Evolutionary conservation across 2,888 invertebrate genomes (phyloP).

Genomic region (Masnerella sp.): DNA sequence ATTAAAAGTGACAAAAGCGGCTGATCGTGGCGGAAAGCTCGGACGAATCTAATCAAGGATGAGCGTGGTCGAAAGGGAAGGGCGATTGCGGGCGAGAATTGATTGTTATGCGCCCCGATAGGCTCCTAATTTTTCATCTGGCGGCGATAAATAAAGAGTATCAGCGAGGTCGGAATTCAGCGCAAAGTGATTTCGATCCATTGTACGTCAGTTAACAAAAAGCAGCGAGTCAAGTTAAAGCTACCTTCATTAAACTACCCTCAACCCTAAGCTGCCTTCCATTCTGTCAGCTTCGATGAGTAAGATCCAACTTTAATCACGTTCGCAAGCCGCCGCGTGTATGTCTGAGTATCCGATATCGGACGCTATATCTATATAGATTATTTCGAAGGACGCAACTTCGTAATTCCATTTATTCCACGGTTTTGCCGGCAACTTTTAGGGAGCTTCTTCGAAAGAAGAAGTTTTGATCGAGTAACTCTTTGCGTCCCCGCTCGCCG

Average conservation of each 20-base stretch:
- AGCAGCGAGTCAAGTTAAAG: constrained; percentile 48
- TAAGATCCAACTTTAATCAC: constrained; percentile 57
- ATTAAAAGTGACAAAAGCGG: no score
- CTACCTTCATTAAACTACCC: constrained; percentile 54
- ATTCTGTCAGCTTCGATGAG: constrained; percentile 54
- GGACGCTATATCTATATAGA: constrained; percentile 4
- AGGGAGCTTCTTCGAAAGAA: constrained; percentile 42
- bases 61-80: constrained; percentile 8
- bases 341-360: constrained; percentile 28
- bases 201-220: constrained; percentile 53
- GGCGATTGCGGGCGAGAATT: constrained; percentile 12
- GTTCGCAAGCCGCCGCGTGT: constrained; percentile 29
- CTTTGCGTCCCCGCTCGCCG: constrained; percentile 27
- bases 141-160: constrained; percentile 19
- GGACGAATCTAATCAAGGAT: constrained; percentile 36
- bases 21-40: constrained; percentile 14
- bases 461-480: constrained; percentile 59
- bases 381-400: constrained; percentile 42
- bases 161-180: constrained; percentile 20
- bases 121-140: constrained; percentile 39
- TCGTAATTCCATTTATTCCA: constrained; percentile 59
- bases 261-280: constrained; percentile 41
- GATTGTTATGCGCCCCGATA: constrained; percentile 21
- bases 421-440: constrained; percentile 54
- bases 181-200: constrained; percentile 45